Evolutionary conservation across 2,888 invertebrate species (phyloP).

Genomic region (Anoncus sp.): DNA sequence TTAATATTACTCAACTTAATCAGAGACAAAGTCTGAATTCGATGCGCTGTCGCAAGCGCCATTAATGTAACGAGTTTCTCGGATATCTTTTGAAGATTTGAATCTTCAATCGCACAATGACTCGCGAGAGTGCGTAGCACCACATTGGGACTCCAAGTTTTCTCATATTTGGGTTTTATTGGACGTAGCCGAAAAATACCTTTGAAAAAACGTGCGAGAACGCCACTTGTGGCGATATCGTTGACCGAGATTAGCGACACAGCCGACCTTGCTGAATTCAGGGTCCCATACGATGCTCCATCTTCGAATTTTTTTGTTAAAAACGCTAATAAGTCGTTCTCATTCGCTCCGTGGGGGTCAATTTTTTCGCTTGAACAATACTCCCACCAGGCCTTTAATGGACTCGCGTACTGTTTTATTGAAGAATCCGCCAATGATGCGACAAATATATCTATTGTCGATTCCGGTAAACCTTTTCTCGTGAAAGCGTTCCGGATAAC

Average conservation of each 20-base stretch:
- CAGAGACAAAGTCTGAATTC: slow-evolving; percentile 51
- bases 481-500: slow-evolving; percentile 38
- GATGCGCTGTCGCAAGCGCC: slow-evolving; percentile 46
- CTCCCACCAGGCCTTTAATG: slow-evolving; percentile 43
- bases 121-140: slow-evolving; percentile 41
- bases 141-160: slow-evolving; percentile 40
- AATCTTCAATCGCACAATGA: slow-evolving; percentile 32
- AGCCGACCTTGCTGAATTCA: slow-evolving; percentile 55
- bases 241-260: slow-evolving; percentile 47
- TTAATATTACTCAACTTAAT: slow-evolving; percentile 43
- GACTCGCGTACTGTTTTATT: slow-evolving; percentile 42
- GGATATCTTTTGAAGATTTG: slow-evolving; percentile 48
- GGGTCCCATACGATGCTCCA: slow-evolving; percentile 49
- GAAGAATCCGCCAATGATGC: slow-evolving; percentile 52
- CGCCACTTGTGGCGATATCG: slow-evolving; percentile 11
- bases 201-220: slow-evolving; percentile 42
- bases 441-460: slow-evolving; percentile 39
- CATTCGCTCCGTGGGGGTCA: slow-evolving; percentile 24
- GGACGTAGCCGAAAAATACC: slow-evolving; percentile 50
- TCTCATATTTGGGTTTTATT: slow-evolving; percentile 40
- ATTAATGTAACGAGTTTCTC: slow-evolving; percentile 51
- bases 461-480: slow-evolving; percentile 27
- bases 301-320: slow-evolving; percentile 43
- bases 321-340: slow-evolving; percentile 40
- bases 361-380: slow-evolving; percentile 25